Evolutionary conservation across 2,888 invertebrate species (phyloP).

Genomic region (Sisyra nigra): DNA sequence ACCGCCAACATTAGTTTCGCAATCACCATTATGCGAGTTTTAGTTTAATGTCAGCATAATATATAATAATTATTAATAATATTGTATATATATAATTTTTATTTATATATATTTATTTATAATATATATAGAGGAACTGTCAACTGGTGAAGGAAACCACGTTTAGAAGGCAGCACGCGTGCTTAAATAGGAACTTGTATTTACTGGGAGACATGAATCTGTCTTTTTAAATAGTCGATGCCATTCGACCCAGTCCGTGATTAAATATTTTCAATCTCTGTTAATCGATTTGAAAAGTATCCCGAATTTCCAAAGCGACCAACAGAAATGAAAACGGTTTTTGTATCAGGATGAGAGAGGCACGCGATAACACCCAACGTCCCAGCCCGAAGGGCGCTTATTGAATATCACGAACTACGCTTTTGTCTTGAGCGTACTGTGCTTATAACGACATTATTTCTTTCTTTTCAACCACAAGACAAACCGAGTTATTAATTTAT

Average conservation of each 20-base stretch:
- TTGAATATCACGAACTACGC: not conserved
- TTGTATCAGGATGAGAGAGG: not conserved
- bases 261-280: slow-evolving; percentile 1
- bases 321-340: not conserved
- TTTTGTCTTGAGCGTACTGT: not conserved
- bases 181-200: slow-evolving; percentile 30
- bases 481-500: not conserved
- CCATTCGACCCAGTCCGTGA: not conserved
- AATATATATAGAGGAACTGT: slow-evolving; percentile 24
- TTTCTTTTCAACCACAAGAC: slow-evolving; percentile 1
- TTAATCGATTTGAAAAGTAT: slow-evolving; percentile 4
- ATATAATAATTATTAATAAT: slow-evolving; percentile 6
- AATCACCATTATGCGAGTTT: slow-evolving; percentile 9
- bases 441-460: not conserved
- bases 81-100: slow-evolving; percentile 6
- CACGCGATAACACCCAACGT: slow-evolving; percentile 10
- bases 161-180: slow-evolving; percentile 18
- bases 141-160: slow-evolving; percentile 5
- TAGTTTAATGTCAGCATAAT: slow-evolving; percentile 3
- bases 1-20: slow-evolving; percentile 4
- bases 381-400: slow-evolving; percentile 7
- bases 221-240: slow-evolving; percentile 4
- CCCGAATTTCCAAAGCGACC: slow-evolving; percentile 4
- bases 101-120: slow-evolving; percentile 8
- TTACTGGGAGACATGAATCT: slow-evolving; percentile 22